Evolutionary conservation across 2,797 vertebrate genomes (phyloP).

Genomic region (Melanotaenia boesemani): DNA sequence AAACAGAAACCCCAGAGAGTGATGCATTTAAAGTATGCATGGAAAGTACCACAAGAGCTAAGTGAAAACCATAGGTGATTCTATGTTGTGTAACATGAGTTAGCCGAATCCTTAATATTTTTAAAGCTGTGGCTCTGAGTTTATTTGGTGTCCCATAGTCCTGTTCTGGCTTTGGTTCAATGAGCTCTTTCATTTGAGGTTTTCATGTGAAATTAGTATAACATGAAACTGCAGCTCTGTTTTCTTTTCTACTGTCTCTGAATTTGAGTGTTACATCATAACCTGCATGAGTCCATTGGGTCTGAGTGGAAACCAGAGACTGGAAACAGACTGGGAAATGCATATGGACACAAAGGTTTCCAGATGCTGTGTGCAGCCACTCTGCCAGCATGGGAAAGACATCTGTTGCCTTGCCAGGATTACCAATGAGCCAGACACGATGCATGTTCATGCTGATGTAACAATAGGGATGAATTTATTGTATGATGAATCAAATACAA

Average conservation of each 20-base stretch:
- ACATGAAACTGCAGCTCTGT: constrained; percentile 36
- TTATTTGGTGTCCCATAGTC: background rate
- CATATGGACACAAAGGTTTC: constrained; percentile 20
- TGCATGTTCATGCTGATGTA: constrained; percentile 16
- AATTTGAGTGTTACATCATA: constrained; percentile 62
- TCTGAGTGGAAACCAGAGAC: constrained; percentile 56
- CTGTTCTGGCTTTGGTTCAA: constrained; percentile 1
- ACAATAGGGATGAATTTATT: background rate
- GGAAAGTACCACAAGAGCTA: background rate
- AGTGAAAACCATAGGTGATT: background rate
- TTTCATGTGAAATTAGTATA: constrained; percentile 9
- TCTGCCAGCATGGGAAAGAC: constrained; percentile 53
- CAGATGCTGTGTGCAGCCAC: constrained; percentile 35
- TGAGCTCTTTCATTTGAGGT: background rate
- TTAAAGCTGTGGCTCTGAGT: background rate
- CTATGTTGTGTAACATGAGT: background rate
- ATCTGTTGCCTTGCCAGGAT: constrained; percentile 37
- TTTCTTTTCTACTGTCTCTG: constrained; percentile 32
- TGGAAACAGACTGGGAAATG: constrained; percentile 62
- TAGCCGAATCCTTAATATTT: constrained; percentile 12
- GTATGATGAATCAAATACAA: background rate
- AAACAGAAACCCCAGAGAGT: background rate
- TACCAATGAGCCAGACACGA: constrained; percentile 1
- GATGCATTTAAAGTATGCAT: background rate
- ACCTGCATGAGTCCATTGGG: constrained; percentile 61